Evolutionary conservation across 2,113 vertebrate genomes (phyloP).

Genomic region (Smithornis capensis): DNA sequence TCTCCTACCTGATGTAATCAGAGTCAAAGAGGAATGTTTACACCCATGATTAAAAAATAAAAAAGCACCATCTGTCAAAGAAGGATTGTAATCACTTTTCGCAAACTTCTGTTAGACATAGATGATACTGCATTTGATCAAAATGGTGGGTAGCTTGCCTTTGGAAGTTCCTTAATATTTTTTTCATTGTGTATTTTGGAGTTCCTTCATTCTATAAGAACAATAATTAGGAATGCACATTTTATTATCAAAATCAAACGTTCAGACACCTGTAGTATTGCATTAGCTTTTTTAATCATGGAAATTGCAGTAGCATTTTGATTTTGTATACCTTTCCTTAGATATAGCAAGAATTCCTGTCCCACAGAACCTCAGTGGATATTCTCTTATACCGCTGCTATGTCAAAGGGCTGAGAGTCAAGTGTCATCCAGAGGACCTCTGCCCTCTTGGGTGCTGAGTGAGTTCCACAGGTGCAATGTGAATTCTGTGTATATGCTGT

Average conservation of each 20-base stretch:
- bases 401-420: neutral
- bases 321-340: constrained; percentile 56
- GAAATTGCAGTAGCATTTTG: neutral
- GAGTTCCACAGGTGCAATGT: constrained; percentile 94
- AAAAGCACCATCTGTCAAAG: neutral
- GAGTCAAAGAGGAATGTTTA: neutral
- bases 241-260: neutral
- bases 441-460: constrained; percentile 86
- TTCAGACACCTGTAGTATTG: neutral
- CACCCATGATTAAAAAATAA: neutral
- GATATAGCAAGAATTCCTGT: constrained; percentile 81
- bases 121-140: neutral
- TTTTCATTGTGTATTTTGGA: neutral
- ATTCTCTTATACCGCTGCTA: constrained; percentile 82
- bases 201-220: neutral
- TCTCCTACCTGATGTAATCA: neutral
- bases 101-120: neutral
- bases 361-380: constrained; percentile 81
- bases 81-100: rapidly evolving
- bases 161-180: neutral
- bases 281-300: neutral
- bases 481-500: constrained; percentile 93
- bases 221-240: neutral
- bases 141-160: neutral
- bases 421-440: neutral